Evolutionary conservation across 2,113 vertebrate species (phyloP).

Genomic region (Brienomyrus brachyistius): DNA sequence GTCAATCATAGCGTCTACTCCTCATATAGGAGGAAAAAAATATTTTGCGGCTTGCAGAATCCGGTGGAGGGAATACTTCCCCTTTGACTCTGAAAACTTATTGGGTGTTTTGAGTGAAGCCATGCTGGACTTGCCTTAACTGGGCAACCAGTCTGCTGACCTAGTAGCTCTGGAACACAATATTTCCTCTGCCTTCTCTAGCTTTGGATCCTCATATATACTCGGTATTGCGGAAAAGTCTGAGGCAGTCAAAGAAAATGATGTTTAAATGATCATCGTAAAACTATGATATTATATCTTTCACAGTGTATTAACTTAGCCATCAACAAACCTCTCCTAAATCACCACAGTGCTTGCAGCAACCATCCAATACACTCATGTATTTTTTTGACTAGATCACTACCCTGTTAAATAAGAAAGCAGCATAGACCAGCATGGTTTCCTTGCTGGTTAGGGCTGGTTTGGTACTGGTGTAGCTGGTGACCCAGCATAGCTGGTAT

Average conservation of each 20-base stretch:
- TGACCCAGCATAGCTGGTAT: background rate
- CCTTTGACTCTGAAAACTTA: background rate
- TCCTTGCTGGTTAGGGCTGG: background rate
- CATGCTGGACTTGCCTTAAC: background rate
- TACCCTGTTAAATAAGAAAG: background rate
- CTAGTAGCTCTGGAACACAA: background rate
- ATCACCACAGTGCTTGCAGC: background rate
- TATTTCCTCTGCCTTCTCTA: background rate
- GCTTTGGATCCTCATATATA: background rate
- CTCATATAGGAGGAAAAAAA: background rate
- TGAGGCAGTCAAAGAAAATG: background rate
- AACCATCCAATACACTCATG: background rate
- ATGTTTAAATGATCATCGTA: background rate
- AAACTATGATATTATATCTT: background rate
- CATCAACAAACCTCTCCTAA: background rate
- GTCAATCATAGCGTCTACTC: background rate
- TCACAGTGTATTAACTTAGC: background rate
- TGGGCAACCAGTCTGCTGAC: background rate
- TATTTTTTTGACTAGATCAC: background rate
- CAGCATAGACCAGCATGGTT: background rate
- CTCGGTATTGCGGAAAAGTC: background rate
- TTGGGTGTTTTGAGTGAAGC: background rate
- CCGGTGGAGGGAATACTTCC: background rate
- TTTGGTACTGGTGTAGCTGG: background rate
- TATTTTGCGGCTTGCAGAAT: background rate